Percentiles rank a stretch among this genome's conserved stretches.
phyloP scores from a whole-genome alignment of 1,140 invertebrate genomes.

The Drosophila punjabiensis region DNA sequence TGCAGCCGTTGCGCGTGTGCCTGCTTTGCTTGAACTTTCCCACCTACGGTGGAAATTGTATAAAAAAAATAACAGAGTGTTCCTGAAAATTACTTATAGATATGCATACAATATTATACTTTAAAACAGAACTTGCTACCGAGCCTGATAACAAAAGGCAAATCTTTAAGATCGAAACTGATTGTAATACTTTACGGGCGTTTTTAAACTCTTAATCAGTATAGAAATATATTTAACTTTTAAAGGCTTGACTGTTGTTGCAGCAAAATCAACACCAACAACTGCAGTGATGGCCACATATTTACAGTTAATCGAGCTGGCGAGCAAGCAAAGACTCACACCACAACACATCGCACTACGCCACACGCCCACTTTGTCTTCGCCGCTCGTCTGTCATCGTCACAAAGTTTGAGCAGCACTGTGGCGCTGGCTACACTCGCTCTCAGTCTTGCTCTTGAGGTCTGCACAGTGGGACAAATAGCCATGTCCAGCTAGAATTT shows the following conservation, averaged over 20 bases:
- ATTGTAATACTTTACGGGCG: not conserved
- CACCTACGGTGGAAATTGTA: conserved; percentile 17
- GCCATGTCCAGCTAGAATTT: not conserved
- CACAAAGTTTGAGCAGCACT: conserved; percentile 54
- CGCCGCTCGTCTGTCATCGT: conserved; percentile 42
- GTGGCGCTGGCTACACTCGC: conserved; percentile 7
- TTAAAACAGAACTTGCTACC: not conserved
- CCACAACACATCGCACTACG: conserved; percentile 1
- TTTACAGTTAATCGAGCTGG: conserved; percentile 52
- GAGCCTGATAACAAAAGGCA: not conserved
- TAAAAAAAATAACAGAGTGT: not conserved
- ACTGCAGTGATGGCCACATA: conserved; percentile 40
- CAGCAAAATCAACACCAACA: conserved; percentile 31
- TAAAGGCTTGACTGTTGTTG: conserved; percentile 1
- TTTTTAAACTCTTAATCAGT: not conserved
- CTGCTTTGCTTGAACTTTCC: conserved; percentile 45
- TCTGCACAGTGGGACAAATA: conserved; percentile 15
- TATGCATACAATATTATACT: not conserved
- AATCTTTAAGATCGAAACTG: not conserved
- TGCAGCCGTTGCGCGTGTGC: conserved; percentile 28
- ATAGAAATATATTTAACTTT: not conserved
- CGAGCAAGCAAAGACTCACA: conserved; percentile 14
- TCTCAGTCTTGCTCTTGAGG: conserved; percentile 19
- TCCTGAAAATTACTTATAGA: not conserved
- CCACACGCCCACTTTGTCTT: conserved; percentile 49